Conservation (phyloP, 1,140 invertebrate species). For the Agrypnia vestita region DNA sequence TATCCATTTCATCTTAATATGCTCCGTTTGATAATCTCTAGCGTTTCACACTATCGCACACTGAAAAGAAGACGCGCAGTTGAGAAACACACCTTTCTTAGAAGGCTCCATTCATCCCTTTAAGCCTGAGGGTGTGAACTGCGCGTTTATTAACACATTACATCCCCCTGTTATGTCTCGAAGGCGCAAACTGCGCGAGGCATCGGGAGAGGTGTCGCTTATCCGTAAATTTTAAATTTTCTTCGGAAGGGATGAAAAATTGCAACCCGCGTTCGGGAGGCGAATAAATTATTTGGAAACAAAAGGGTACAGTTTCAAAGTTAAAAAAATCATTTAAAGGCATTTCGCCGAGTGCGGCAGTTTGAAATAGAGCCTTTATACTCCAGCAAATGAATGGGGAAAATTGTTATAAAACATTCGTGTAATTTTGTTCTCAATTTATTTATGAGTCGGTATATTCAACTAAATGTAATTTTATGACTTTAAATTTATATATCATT, state of each 20-base stretch:
- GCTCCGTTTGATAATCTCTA: no score
- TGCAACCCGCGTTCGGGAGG: background rate
- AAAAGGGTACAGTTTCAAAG: background rate
- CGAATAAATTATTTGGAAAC: background rate
- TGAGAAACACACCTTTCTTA: constrained; percentile 4
- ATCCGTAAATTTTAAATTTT: background rate
- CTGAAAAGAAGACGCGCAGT: background rate
- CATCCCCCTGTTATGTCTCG: background rate
- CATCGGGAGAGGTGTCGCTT: constrained; percentile 7
- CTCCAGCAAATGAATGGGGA: no score
- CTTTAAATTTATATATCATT: no score
- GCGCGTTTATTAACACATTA: constrained; percentile 26
- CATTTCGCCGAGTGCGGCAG: no score
- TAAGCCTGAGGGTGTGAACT: constrained; percentile 10
- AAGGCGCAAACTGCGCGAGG: background rate
- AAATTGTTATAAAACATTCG: no score
- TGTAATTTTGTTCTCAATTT: no score
- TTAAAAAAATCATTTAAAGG: no score
- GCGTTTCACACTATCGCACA: background rate
- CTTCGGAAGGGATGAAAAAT: constrained; percentile 9
- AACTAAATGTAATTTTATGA: no score
- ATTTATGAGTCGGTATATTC: no score
- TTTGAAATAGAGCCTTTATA: no score
- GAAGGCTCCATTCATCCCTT: constrained; percentile 1
- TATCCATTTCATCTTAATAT: no score